Evolutionary conservation across 2,113 vertebrate species (phyloP).

Genomic region (Pyrgilauda ruficollis): DNA sequence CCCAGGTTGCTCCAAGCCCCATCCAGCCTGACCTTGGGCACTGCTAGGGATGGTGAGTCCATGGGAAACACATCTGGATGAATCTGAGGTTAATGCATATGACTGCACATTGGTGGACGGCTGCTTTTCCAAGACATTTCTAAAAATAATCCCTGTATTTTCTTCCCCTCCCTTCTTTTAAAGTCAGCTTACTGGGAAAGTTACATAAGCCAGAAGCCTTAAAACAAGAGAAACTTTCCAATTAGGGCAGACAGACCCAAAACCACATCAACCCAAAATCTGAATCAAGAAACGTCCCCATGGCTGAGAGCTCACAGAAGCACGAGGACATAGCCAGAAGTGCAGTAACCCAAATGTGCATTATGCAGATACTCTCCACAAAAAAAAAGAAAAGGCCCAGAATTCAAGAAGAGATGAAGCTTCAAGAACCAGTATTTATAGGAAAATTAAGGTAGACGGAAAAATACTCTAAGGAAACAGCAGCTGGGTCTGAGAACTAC

Average conservation of each 20-base stretch:
- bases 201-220: background rate
- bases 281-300: background rate
- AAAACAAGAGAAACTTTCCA: background rate
- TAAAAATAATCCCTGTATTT: background rate
- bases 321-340: background rate
- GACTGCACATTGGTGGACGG: accelerated
- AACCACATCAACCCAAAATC: background rate
- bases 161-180: background rate
- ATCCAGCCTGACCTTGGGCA: background rate
- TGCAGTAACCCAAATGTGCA: background rate
- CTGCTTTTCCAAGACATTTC: background rate
- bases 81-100: accelerated
- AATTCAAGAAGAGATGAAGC: background rate
- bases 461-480: background rate
- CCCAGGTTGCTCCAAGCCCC: background rate
- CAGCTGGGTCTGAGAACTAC: background rate
- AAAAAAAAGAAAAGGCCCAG: background rate
- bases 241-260: background rate
- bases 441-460: background rate
- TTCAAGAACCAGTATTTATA: background rate
- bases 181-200: background rate
- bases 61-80: accelerated
- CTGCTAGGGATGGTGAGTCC: accelerated
- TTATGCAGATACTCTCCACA: background rate
- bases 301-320: background rate